Conservation (phyloP, 2,113 vertebrate species). For the Acinonyx jubatus region DNA sequence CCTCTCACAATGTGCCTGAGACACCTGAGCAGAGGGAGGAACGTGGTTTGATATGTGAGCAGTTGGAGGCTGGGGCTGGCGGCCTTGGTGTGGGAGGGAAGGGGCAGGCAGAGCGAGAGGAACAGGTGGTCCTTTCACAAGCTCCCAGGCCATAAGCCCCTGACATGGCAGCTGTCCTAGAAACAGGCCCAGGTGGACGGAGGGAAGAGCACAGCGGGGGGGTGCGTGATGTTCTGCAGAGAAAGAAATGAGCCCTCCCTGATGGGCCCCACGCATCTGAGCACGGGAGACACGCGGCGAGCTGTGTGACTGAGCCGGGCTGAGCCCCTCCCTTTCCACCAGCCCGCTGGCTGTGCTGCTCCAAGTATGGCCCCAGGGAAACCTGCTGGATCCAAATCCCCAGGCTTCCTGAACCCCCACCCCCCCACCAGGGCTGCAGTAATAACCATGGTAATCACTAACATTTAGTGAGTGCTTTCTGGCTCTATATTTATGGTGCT, state of each 20-base stretch:
- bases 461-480: rapidly evolving
- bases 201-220: slow-evolving; percentile 24
- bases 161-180: slow-evolving; percentile 74
- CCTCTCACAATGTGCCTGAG: not conserved
- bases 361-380: not conserved
- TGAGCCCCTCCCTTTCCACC: not conserved
- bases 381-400: not conserved
- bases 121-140: slow-evolving; percentile 72
- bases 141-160: slow-evolving; percentile 23
- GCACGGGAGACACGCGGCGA: not conserved
- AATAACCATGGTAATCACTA: no score
- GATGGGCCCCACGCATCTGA: slow-evolving; percentile 44
- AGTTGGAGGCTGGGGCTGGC: not conserved
- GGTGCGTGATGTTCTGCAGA: slow-evolving; percentile 34
- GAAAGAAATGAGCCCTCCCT: slow-evolving; percentile 55
- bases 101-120: not conserved
- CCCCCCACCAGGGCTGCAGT: not conserved
- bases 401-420: not conserved
- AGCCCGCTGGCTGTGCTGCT: not conserved
- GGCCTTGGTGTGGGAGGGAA: not conserved
- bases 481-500: not conserved
- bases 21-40: slow-evolving; percentile 17
- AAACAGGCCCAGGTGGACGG: slow-evolving; percentile 63
- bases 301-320: slow-evolving; percentile 49
- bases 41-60: slow-evolving; percentile 56